Evolutionary conservation across 2,888 invertebrate species (phyloP), one percentile per base, ranked within the genome.

Genomic region (Drosophila cognata): DNA sequence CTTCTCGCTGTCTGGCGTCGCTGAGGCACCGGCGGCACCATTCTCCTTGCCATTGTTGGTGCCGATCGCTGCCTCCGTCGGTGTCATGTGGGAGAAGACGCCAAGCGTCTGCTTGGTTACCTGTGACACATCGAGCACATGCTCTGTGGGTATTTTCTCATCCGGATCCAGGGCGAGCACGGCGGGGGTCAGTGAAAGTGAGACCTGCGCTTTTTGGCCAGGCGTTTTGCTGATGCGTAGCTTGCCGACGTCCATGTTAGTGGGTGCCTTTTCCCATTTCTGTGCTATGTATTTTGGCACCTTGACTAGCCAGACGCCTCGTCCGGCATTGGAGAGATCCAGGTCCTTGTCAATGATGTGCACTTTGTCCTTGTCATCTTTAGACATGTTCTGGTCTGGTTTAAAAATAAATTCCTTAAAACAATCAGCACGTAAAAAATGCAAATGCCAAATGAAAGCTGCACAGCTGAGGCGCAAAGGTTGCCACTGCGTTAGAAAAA

Each of bases 241-340:
- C 93, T 98, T 98, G 18, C 98, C 99, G 52, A 99, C 98, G 94
- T 98, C 98, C 90, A 97, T 96, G 91, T 97, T 97, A 51, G 97
- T 97, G n/a, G 96, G 95, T 11, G 97, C 92, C 92, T 97, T 97
- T 91, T 98, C 97, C 99, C 99, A 99, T 94, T 97, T 96, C 88
- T 97, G 97, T 7, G 98, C 97, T 84, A 99, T 96, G 93, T 99
- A 99, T 94, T 99, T 99, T 1, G 99, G 99, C 13, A 97, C 96
- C 94, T 99, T 99, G 0, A 99, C 99, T 10, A 99, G 94, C 99
- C 99, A 99, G 16, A 99, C 98, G 71, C 98, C 98, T 88, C 98
- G 95, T 25, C 96, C 96, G 25, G 97, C 96, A 92, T 98, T 97
- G 25, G 97, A 96, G 61, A 98, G 94, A 94, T 99, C 98, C 77